Evolutionary conservation across 2,113 vertebrate genomes (phyloP).

Genomic region (Agapornis roseicollis): DNA sequence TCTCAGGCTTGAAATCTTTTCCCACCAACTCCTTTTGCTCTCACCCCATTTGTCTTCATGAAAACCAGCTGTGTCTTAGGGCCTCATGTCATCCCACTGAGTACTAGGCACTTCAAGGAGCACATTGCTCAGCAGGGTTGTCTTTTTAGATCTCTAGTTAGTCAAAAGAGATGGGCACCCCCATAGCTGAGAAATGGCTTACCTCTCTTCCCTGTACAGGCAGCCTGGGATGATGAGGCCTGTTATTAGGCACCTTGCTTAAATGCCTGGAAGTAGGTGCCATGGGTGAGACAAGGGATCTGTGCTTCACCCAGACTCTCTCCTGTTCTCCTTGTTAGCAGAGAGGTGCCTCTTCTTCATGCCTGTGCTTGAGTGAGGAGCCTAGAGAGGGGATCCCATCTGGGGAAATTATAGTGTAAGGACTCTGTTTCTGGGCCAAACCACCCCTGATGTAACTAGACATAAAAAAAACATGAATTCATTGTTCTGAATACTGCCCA

Average conservation of each 20-base stretch:
- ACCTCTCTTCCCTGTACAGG: not conserved
- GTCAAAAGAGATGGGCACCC: not conserved
- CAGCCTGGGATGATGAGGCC: not conserved
- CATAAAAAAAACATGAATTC: accelerated
- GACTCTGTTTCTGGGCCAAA: not conserved
- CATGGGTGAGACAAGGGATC: not conserved
- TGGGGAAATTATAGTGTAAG: not conserved
- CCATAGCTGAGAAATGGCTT: not conserved
- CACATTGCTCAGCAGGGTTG: not conserved
- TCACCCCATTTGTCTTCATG: not conserved
- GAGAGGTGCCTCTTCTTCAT: not conserved
- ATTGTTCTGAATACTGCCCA: not conserved
- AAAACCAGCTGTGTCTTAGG: not conserved
- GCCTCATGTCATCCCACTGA: not conserved
- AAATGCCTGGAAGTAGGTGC: not conserved
- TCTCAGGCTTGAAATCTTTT: not conserved
- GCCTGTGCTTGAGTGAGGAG: not conserved
- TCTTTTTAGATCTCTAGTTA: not conserved
- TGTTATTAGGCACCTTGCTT: not conserved
- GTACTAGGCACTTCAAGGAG: not conserved
- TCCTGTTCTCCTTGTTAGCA: not conserved
- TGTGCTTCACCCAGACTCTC: not conserved
- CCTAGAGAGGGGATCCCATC: not conserved
- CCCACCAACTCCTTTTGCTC: not conserved
- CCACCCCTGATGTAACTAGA: not conserved